phyloP scores from a whole-genome alignment of 53 echinoderm and acorn worm species.

The Astropecten irregularis region DNA sequence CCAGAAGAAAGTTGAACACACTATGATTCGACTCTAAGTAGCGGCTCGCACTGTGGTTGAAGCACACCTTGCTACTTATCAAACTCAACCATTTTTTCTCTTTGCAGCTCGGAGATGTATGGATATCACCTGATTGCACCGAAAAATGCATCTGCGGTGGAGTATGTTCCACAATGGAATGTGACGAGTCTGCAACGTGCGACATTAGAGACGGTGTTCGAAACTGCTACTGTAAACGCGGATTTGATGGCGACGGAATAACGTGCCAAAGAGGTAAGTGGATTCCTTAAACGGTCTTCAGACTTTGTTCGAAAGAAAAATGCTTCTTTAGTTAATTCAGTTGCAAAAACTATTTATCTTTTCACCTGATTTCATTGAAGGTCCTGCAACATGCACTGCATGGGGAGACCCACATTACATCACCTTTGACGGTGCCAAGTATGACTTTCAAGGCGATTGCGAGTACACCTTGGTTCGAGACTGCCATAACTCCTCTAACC shows the following conservation, averaged over 20 bases:
- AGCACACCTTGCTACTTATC: too few relatives aligned
- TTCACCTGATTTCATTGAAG: too few relatives aligned
- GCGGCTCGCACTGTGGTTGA: too few relatives aligned
- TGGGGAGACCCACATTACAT: conserved; percentile 64
- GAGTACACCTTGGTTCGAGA: conserved; percentile 38
- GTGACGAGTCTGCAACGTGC: conserved; percentile 64
- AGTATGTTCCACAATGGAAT: conserved; percentile 26
- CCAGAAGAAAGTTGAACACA: too few relatives aligned
- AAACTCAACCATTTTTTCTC: too few relatives aligned
- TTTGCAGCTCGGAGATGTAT: conserved; percentile 58
- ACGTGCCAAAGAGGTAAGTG: conserved; percentile 46
- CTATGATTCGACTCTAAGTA: too few relatives aligned
- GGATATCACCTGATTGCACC: conserved; percentile 48
- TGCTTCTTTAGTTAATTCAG: too few relatives aligned
- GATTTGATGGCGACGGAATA: conserved; percentile 52
- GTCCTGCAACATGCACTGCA: conserved; percentile 27
- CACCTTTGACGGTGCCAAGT: conserved; percentile 41
- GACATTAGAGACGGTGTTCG: conserved; percentile 59
- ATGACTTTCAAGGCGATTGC: conserved; percentile 52
- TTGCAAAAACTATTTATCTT: too few relatives aligned
- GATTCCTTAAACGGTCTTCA: too few relatives aligned
- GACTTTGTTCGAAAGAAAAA: too few relatives aligned
- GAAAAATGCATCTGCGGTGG: conserved; percentile 61
- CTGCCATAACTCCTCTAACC: conserved; percentile 11
- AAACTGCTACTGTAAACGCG: conserved; percentile 73